Conservation (phyloP, 37 sponge, comb jelly and placozoan genomes). For the Crambe crambe region DNA sequence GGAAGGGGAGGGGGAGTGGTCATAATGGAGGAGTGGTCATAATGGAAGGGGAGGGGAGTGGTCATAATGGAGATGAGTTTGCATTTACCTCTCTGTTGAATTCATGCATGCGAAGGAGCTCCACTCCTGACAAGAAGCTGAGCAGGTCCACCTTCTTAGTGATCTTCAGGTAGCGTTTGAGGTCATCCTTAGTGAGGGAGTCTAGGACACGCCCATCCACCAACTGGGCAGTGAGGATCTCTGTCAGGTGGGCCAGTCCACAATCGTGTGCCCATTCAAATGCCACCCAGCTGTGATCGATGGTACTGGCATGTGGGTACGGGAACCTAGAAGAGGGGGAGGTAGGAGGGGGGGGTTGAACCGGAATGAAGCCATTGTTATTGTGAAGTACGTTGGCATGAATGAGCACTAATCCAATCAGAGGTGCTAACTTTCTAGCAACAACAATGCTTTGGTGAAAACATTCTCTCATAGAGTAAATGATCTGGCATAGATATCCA, state of each 20-base stretch:
- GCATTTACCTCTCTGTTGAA: slow-evolving; percentile 66
- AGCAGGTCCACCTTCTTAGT: slow-evolving; percentile 56
- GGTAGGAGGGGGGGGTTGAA: neutral
- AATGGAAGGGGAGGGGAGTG: neutral
- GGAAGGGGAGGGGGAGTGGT: neutral
- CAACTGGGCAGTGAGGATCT: slow-evolving; percentile 58
- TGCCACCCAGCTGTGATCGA: slow-evolving; percentile 89
- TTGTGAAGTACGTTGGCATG: too few species aligned
- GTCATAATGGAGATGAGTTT: too few species aligned
- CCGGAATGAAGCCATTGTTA: neutral
- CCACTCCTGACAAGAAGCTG: slow-evolving; percentile 78
- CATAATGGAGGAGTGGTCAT: neutral
- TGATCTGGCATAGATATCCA: too few species aligned
- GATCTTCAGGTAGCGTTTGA: slow-evolving; percentile 74
- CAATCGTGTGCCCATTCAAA: slow-evolving; percentile 68
- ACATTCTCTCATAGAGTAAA: too few species aligned
- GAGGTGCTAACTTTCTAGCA: too few species aligned
- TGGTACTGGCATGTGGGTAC: slow-evolving; percentile 69
- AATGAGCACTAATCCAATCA: too few species aligned
- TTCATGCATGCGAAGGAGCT: slow-evolving; percentile 78
- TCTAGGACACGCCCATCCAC: slow-evolving; percentile 89
- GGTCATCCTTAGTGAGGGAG: slow-evolving; percentile 78
- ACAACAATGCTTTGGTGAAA: too few species aligned
- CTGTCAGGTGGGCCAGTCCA: slow-evolving; percentile 73
- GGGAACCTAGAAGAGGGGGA: neutral